Evolutionary conservation across 2,888 invertebrate genomes (phyloP).

Genomic region (Shargacucullia verbasci): DNA sequence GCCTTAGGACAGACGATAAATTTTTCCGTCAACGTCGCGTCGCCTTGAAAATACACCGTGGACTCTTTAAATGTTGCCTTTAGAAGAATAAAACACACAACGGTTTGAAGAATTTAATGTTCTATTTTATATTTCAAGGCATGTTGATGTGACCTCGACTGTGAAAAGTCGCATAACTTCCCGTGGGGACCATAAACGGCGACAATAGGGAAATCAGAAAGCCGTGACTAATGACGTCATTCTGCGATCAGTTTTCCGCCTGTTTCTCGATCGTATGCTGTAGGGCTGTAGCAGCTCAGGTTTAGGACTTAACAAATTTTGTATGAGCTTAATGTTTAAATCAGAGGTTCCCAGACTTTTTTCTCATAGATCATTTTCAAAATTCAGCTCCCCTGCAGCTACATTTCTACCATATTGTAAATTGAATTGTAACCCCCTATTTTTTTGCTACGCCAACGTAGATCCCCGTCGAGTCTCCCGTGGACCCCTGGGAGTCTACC

Average conservation of each 20-base stretch:
- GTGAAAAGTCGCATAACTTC: conserved; percentile 12
- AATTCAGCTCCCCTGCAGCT: too few species aligned
- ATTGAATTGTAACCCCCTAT: too few species aligned
- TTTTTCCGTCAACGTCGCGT: conserved; percentile 51
- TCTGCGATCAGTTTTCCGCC: conserved; percentile 13
- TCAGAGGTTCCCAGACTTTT: too few species aligned
- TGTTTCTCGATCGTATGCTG: too few species aligned
- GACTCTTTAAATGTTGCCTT: conserved; percentile 26
- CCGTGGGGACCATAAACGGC: conserved; percentile 17
- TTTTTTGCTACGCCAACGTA: too few species aligned
- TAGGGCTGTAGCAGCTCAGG: too few species aligned
- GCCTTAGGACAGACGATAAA: conserved; percentile 56
- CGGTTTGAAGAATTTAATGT: conserved; percentile 32
- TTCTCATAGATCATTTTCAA: too few species aligned
- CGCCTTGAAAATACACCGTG: conserved; percentile 22
- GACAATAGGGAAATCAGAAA: conserved; percentile 39
- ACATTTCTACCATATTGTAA: too few species aligned
- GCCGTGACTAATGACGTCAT: conserved; percentile 11
- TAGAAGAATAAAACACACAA: conserved; percentile 38
- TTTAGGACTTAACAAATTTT: too few species aligned
- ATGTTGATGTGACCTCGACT: conserved; percentile 8
- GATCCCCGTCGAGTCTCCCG: too few species aligned
- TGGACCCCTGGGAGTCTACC: too few species aligned
- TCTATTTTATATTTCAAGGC: conserved; percentile 31
- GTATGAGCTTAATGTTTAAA: too few species aligned